phyloP scores from a whole-genome alignment of 2,113 vertebrate species.

The Urocolius indicus region DNA sequence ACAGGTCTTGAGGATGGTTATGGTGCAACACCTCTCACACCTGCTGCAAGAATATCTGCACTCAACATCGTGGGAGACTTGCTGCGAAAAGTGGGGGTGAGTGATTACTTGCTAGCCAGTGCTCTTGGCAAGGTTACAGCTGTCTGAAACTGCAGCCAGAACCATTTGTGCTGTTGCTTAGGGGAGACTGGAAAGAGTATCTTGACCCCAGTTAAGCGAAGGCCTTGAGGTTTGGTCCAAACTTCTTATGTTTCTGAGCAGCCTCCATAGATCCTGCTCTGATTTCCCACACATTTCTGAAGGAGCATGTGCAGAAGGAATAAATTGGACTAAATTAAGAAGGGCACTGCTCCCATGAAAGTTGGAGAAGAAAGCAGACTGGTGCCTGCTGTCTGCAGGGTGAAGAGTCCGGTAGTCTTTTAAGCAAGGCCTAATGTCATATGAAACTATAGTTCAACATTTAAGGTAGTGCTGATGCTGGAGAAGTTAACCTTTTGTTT shows the following conservation, averaged over 20 bases:
- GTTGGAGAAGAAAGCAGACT: neutral
- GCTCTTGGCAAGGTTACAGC: neutral
- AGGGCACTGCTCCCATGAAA: neutral
- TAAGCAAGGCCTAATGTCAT: neutral
- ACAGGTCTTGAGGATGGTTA: constrained; percentile 82
- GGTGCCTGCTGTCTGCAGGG: neutral
- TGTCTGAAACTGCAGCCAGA: neutral
- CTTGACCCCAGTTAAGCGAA: neutral
- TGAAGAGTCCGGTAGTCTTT: neutral
- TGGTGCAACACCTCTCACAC: constrained; percentile 89
- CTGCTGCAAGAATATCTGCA: constrained; percentile 94
- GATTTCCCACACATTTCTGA: neutral
- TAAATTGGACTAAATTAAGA: neutral
- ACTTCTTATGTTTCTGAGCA: neutral
- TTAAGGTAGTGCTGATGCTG: neutral
- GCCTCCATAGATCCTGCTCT: neutral
- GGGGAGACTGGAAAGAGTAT: neutral
- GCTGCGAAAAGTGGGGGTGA: constrained; percentile 95
- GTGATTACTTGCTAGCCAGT: neutral
- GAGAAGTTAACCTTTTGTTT: neutral
- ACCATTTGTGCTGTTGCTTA: neutral
- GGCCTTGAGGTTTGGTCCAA: neutral
- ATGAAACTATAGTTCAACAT: neutral
- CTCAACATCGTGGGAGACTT: constrained; percentile 97
- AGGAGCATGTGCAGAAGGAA: neutral